Percentiles rank a stretch among this genome's conserved stretches.
Evolutionary conservation across 2,113 vertebrate genomes (phyloP).

Genomic region (Austrofundulus limnaeus): DNA sequence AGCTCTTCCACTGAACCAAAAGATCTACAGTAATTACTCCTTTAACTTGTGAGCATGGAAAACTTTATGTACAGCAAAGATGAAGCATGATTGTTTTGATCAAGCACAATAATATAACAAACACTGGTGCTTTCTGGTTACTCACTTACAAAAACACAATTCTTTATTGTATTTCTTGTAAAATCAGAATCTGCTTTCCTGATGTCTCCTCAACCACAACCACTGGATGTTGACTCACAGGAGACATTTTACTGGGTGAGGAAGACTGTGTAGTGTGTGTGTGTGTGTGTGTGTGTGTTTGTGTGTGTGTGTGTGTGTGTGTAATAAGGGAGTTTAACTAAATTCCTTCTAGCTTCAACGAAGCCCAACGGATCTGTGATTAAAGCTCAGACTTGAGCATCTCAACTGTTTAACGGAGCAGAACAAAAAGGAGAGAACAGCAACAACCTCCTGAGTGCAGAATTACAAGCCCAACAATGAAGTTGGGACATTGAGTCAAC

Average conservation of each 20-base stretch:
- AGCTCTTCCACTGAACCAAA: too few relatives aligned
- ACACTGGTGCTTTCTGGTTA: too few relatives aligned
- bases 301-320: background rate
- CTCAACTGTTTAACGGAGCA: constrained; percentile 51
- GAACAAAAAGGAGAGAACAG: constrained; percentile 26
- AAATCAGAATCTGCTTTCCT: background rate
- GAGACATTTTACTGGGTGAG: constrained; percentile 1
- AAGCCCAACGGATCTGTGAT: constrained; percentile 48
- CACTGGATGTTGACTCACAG: background rate
- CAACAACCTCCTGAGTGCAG: constrained; percentile 18
- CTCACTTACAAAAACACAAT: background rate
- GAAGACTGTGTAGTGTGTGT: background rate
- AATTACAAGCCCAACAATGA: too few relatives aligned
- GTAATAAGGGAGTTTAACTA: constrained; percentile 21
- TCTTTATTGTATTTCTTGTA: too few relatives aligned
- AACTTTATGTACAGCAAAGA: too few relatives aligned
- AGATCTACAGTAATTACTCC: too few relatives aligned
- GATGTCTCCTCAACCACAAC: too few relatives aligned
- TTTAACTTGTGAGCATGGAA: too few relatives aligned
- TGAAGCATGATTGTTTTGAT: too few relatives aligned
- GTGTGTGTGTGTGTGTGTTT: background rate
- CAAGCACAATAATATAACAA: too few relatives aligned
- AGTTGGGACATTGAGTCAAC: too few relatives aligned
- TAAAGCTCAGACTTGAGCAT: constrained; percentile 47
- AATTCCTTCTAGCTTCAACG: constrained; percentile 47